A percentile compares a stretch with the other conserved stretches of the same genome.
Conservation (phyloP, 2,888 invertebrate genomes). For the Nycteola revayana region DNA sequence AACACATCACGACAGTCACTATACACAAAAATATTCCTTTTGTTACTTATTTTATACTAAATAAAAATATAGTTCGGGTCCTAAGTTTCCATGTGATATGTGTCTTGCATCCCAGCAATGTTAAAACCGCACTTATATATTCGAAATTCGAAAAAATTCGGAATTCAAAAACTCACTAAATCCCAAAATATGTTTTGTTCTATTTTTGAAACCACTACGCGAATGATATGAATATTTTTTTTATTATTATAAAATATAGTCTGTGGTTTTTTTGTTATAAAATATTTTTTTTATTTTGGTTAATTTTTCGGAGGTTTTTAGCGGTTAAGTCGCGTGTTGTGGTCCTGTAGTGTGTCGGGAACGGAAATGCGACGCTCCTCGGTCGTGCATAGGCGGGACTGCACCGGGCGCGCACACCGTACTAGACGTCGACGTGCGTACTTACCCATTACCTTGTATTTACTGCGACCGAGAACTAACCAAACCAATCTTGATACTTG, state of each 20-base stretch:
- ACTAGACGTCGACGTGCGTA: slow-evolving; percentile 81
- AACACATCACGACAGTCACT: slow-evolving; percentile 70
- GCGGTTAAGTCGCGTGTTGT: slow-evolving; percentile 73
- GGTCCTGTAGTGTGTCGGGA: slow-evolving; percentile 59
- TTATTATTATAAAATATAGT: slow-evolving; percentile 67
- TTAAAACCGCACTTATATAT: slow-evolving; percentile 48
- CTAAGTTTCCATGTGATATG: slow-evolving; percentile 80
- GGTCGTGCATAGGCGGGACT: slow-evolving; percentile 82
- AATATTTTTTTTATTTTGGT: slow-evolving; percentile 50
- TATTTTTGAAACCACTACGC: slow-evolving; percentile 33
- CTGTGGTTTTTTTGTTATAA: slow-evolving; percentile 53
- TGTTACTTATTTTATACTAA: slow-evolving; percentile 46
- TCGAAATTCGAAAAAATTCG: slow-evolving; percentile 55
- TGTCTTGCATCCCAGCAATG: slow-evolving; percentile 57
- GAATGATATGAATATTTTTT: slow-evolving; percentile 57
- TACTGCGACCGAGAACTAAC: slow-evolving; percentile 66
- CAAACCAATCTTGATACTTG: slow-evolving; percentile 60
- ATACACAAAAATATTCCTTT: slow-evolving; percentile 66
- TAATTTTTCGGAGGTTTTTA: slow-evolving; percentile 69
- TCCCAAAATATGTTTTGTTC: slow-evolving; percentile 51
- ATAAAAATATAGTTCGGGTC: slow-evolving; percentile 74
- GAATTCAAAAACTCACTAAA: slow-evolving; percentile 60
- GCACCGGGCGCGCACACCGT: slow-evolving; percentile 79
- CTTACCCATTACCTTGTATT: slow-evolving; percentile 83
- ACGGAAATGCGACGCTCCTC: slow-evolving; percentile 76